Percentiles rank a stretch among this genome's conserved stretches.
Evolutionary conservation across 2,888 invertebrate genomes (phyloP).

Genomic region (Phortica okadai): DNA sequence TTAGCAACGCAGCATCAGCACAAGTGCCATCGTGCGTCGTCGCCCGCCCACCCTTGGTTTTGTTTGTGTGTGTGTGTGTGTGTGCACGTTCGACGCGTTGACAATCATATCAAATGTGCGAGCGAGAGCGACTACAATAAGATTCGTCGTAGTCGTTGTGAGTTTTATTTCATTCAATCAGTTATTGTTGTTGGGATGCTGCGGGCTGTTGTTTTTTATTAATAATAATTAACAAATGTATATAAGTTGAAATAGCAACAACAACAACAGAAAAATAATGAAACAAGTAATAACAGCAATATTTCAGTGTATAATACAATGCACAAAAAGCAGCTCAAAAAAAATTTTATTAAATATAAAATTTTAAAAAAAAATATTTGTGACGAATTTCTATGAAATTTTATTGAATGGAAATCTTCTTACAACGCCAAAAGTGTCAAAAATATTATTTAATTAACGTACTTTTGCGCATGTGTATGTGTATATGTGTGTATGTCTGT

Average conservation of each 20-base stretch:
- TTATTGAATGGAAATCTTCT: conserved; percentile 9
- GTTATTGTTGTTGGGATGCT: conserved; percentile 11
- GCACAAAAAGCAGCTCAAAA: conserved; percentile 25
- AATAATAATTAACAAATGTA: conserved; percentile 54
- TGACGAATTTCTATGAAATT: not conserved
- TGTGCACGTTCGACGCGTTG: too few species aligned
- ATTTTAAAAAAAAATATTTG: conserved; percentile 19
- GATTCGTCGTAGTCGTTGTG: not conserved
- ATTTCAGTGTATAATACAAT: conserved; percentile 20
- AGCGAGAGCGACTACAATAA: not conserved
- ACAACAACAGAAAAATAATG: not conserved
- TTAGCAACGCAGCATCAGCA: too few species aligned
- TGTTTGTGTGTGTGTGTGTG: too few species aligned
- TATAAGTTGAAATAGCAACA: conserved; percentile 21
- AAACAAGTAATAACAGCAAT: not conserved
- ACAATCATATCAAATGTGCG: not conserved
- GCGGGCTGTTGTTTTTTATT: conserved; percentile 43
- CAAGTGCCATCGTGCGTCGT: too few species aligned
- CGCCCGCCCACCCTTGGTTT: too few species aligned
- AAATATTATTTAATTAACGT: not conserved
- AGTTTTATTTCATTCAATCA: not conserved
- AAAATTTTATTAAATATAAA: conserved; percentile 21
- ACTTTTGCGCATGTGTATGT: conserved; percentile 22
- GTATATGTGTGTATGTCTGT: not conserved
- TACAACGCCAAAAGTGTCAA: not conserved